Evolutionary conservation across 2,797 vertebrate genomes (phyloP).

Genomic region (Hydrophis major): DNA sequence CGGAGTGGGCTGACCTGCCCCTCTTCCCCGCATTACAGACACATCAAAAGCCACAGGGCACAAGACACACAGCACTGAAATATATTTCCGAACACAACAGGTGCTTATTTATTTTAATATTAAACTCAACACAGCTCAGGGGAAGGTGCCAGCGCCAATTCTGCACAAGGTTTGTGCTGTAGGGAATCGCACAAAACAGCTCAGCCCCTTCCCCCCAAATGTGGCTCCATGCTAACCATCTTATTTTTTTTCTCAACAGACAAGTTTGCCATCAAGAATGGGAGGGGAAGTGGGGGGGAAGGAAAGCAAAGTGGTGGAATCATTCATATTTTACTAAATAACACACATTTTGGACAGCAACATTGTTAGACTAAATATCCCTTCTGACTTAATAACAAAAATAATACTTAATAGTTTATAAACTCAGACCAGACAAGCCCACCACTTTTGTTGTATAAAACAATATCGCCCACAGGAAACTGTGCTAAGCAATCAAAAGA

Average conservation of each 20-base stretch:
- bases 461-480: constrained; percentile 68
- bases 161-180: too few species aligned
- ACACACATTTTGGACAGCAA: constrained; percentile 84
- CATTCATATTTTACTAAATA: constrained; percentile 96
- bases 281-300: not conserved
- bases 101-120: constrained; percentile 88
- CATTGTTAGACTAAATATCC: constrained; percentile 97
- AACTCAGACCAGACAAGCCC: constrained; percentile 68
- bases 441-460: constrained; percentile 73
- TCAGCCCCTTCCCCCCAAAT: rapidly evolving
- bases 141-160: not conserved
- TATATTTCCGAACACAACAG: constrained; percentile 80
- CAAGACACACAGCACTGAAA: constrained; percentile 82
- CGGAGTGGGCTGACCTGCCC: too few species aligned
- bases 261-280: constrained; percentile 89
- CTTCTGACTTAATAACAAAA: constrained; percentile 99
- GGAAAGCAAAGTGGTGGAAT: not conserved
- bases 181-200: not conserved
- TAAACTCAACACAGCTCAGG: constrained; percentile 76
- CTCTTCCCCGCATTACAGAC: constrained; percentile 81
- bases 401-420: constrained; percentile 92
- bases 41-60: constrained; percentile 82
- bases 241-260: constrained; percentile 79
- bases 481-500: constrained; percentile 57
- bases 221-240: constrained; percentile 83